Evolutionary conservation across 2,113 vertebrate genomes (phyloP).

Genomic region (Pelusios castaneus): DNA sequence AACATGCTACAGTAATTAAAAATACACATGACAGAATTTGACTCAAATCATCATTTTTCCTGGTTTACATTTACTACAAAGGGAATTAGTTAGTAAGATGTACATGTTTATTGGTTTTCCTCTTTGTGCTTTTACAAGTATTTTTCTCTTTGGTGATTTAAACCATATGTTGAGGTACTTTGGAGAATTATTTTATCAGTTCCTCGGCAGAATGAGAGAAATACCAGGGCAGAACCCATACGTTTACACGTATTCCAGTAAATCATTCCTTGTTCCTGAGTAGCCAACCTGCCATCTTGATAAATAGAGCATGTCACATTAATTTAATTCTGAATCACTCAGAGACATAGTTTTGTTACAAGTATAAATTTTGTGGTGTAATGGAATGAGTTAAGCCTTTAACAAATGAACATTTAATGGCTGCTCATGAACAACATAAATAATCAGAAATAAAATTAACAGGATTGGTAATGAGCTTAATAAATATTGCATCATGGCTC

Average conservation of each 20-base stretch:
- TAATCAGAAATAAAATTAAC: constrained; percentile 70
- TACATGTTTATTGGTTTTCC: constrained; percentile 69
- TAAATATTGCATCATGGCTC: not conserved
- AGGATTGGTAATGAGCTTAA: constrained; percentile 44
- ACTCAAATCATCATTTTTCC: constrained; percentile 61
- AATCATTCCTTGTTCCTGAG: constrained; percentile 68
- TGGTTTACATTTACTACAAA: constrained; percentile 68
- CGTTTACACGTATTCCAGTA: constrained; percentile 66
- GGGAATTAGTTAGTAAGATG: constrained; percentile 67
- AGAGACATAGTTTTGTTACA: constrained; percentile 69
- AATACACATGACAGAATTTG: constrained; percentile 62
- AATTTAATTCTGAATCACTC: constrained; percentile 75
- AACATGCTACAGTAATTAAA: constrained; percentile 67
- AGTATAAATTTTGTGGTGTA: constrained; percentile 77
- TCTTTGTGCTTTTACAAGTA: constrained; percentile 72
- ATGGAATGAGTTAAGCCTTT: constrained; percentile 76
- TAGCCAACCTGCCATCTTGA: constrained; percentile 70
- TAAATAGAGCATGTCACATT: constrained; percentile 72
- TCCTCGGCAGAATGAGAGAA: constrained; percentile 68
- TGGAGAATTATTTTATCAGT: constrained; percentile 79
- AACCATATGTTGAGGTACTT: constrained; percentile 78
- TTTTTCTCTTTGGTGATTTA: constrained; percentile 78
- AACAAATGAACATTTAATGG: constrained; percentile 78
- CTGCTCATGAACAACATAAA: constrained; percentile 63
- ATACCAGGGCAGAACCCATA: constrained; percentile 66